Percentiles rank a stretch among this genome's conserved stretches.
phyloP scores from a whole-genome alignment of 2,888 invertebrate species.

The Tetrapedia diversipes region DNA sequence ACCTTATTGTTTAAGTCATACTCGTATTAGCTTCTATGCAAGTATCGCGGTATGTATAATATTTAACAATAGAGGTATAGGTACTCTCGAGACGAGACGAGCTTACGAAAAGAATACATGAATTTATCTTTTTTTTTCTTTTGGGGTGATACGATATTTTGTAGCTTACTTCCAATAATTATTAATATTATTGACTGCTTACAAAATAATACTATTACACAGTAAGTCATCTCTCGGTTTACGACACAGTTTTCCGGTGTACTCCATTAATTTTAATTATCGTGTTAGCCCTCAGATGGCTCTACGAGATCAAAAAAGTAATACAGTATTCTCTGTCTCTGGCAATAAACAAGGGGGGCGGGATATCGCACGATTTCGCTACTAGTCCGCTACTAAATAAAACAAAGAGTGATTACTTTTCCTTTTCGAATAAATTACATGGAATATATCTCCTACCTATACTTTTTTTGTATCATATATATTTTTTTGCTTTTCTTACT shows the following conservation, averaged over 20 bases:
- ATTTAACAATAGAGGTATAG: conserved; percentile 72
- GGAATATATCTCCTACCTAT: conserved; percentile 62
- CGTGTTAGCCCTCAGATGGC: conserved; percentile 52
- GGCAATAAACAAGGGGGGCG: conserved; percentile 28
- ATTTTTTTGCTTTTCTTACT: conserved; percentile 29
- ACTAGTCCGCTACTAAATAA: conserved; percentile 35
- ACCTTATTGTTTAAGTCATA: conserved; percentile 68
- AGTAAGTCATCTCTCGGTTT: conserved; percentile 62
- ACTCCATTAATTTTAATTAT: conserved; percentile 36
- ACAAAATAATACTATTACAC: conserved; percentile 73
- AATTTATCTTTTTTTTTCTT: conserved; percentile 29
- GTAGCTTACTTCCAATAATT: conserved; percentile 56
- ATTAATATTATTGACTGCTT: conserved; percentile 73
- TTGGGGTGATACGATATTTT: conserved; percentile 50
- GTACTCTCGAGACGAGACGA: conserved; percentile 66
- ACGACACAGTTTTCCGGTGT: conserved; percentile 62
- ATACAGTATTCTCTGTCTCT: conserved; percentile 15
- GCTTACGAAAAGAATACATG: conserved; percentile 66
- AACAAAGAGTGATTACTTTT: conserved; percentile 48
- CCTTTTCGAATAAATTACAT: conserved; percentile 57
- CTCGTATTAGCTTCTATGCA: conserved; percentile 67
- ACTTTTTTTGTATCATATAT: conserved; percentile 37
- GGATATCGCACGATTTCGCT: conserved; percentile 35
- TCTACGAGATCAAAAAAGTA: conserved; percentile 59
- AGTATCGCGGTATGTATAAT: conserved; percentile 68